phyloP scores from a whole-genome alignment of 2,113 vertebrate species.

The Neodontobutis hainanensis region DNA sequence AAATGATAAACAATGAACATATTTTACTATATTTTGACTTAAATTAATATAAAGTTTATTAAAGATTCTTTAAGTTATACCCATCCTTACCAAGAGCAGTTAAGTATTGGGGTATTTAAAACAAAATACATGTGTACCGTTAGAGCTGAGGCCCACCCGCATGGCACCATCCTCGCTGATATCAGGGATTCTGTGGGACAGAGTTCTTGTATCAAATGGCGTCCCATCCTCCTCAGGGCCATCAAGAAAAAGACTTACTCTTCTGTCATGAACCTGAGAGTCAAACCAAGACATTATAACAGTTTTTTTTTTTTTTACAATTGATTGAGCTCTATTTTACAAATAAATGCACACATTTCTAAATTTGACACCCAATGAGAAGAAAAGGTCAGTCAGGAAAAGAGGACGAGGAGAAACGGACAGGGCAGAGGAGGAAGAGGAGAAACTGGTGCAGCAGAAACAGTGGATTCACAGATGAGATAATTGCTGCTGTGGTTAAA shows the following conservation, averaged over 20 bases:
- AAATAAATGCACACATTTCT: too few relatives aligned
- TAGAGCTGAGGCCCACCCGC: conserved; percentile 83
- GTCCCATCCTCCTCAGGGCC: conserved; percentile 87
- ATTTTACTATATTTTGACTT: neutral
- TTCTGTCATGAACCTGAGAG: conserved; percentile 83
- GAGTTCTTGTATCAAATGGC: conserved; percentile 82
- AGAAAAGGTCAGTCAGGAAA: too few relatives aligned
- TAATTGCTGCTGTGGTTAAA: too few relatives aligned
- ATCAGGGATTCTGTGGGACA: conserved; percentile 77
- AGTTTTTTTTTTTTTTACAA: neutral
- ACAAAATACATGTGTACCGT: conserved; percentile 77
- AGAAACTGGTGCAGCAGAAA: too few relatives aligned
- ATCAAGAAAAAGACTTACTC: conserved; percentile 87
- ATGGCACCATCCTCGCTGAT: conserved; percentile 65
- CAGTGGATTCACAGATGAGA: too few relatives aligned
- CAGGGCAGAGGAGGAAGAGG: too few relatives aligned
- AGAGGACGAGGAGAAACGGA: too few relatives aligned
- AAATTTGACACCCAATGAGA: too few relatives aligned
- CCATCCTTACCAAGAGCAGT: too few relatives aligned
- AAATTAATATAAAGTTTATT: too few relatives aligned
- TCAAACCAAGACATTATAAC: conserved; percentile 11
- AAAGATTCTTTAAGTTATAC: too few relatives aligned
- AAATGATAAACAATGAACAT: neutral
- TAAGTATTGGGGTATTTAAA: neutral
- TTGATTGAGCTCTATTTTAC: too few relatives aligned